phyloP scores from a whole-genome alignment of 2,113 vertebrate species.

The Edolisoma coerulescens region DNA sequence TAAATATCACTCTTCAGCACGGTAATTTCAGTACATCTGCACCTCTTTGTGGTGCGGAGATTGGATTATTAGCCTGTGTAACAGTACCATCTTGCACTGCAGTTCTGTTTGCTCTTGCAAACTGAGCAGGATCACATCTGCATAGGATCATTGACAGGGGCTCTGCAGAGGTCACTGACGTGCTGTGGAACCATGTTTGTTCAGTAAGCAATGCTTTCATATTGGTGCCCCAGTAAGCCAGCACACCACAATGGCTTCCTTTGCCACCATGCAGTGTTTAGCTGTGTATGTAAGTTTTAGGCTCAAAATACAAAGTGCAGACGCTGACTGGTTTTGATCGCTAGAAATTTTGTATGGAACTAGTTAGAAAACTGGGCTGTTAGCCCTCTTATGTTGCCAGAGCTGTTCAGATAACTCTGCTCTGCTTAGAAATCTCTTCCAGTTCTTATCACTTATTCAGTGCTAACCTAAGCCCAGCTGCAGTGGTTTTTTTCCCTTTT shows the following conservation, averaged over 20 bases:
- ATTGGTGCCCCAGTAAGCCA: background rate
- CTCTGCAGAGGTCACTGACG: background rate
- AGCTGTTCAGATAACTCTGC: background rate
- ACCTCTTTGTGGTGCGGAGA: background rate
- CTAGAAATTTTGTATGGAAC: background rate
- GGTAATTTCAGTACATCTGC: background rate
- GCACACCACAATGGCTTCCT: background rate
- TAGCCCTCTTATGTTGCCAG: background rate
- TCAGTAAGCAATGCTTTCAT: background rate
- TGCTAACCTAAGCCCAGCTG: background rate
- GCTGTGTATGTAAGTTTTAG: background rate
- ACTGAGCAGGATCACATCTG: background rate
- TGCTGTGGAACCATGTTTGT: background rate
- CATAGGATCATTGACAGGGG: background rate
- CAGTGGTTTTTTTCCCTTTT: background rate
- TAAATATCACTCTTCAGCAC: background rate
- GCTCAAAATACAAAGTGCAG: background rate
- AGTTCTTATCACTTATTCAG: background rate
- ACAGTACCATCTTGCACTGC: background rate
- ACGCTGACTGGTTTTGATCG: background rate
- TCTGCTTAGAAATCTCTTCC: background rate
- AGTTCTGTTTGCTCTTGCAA: slow-evolving; percentile 13
- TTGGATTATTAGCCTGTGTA: background rate
- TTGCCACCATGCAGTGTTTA: background rate
- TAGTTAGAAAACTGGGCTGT: slow-evolving; percentile 6